These are phyloP conservation scores for Griposia aprilina DNA, from an alignment of 2,888 invertebrate species.

Conservation along the genomic window DNA sequence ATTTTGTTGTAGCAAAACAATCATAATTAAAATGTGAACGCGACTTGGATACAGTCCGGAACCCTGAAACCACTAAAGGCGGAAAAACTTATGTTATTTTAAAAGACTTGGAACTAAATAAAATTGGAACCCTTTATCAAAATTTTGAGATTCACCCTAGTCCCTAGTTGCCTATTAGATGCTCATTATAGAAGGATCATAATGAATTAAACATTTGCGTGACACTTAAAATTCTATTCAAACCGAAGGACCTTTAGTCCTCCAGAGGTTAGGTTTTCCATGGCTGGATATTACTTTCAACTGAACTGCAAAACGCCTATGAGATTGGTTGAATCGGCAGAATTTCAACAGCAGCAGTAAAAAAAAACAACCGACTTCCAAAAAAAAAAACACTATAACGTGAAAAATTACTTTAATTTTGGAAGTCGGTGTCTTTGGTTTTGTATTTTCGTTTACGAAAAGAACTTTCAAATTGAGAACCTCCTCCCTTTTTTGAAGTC, in stretches of 20 bases:
- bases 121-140: not conserved
- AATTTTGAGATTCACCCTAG: not conserved
- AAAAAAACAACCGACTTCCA: too few relatives aligned
- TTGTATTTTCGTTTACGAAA: too few relatives aligned
- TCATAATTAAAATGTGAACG: slow-evolving; percentile 48
- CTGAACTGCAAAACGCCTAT: not conserved
- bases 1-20: slow-evolving; percentile 44
- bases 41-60: slow-evolving; percentile 17
- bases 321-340: not conserved
- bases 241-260: not conserved
- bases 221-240: not conserved
- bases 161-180: not conserved
- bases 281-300: not conserved
- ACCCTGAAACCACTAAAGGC: not conserved
- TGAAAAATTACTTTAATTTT: too few relatives aligned
- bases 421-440: too few relatives aligned
- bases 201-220: not conserved
- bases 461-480: too few relatives aligned
- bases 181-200: not conserved
- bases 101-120: not conserved
- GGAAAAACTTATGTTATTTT: not conserved
- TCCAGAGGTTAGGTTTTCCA: not conserved
- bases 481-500: too few relatives aligned
- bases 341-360: slow-evolving; percentile 9
- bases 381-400: too few relatives aligned